These are phyloP conservation scores for Pristiophorus japonicus DNA, from an alignment of 2,113 vertebrate species.

Conservation along the genomic window DNA sequence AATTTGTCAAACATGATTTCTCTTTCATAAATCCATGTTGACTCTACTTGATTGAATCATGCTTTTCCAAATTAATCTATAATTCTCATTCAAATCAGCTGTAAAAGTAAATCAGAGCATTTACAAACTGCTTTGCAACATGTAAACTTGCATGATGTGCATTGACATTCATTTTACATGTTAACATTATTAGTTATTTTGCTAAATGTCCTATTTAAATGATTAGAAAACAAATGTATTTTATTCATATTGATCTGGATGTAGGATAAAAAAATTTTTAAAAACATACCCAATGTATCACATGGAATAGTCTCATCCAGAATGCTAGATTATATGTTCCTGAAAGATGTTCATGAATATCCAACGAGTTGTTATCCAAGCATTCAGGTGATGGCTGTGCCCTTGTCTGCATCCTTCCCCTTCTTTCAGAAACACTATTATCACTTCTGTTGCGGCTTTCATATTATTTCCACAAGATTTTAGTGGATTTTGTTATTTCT, in stretches of 20 bases:
- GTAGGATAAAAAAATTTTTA: background rate
- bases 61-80: too few relatives aligned
- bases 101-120: background rate
- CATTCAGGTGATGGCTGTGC: background rate
- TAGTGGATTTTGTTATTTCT: background rate
- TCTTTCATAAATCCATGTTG: too few relatives aligned
- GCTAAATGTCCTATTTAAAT: background rate
- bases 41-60: too few relatives aligned
- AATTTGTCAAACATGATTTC: too few relatives aligned
- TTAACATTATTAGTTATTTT: background rate
- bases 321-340: background rate
- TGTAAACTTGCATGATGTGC: background rate
- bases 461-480: background rate
- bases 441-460: background rate
- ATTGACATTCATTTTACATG: background rate
- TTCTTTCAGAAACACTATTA: background rate
- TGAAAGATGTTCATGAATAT: background rate
- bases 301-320: background rate
- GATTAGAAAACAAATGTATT: background rate
- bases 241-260: constrained; percentile 5
- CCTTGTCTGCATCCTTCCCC: background rate
- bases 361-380: background rate
- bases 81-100: background rate
- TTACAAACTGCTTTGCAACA: background rate
- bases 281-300: background rate